Percentiles rank a stretch among this genome's conserved stretches.
These are phyloP conservation scores for Xanthia togata DNA, from an alignment of 2,888 invertebrate species.

Conservation along the genomic window DNA sequence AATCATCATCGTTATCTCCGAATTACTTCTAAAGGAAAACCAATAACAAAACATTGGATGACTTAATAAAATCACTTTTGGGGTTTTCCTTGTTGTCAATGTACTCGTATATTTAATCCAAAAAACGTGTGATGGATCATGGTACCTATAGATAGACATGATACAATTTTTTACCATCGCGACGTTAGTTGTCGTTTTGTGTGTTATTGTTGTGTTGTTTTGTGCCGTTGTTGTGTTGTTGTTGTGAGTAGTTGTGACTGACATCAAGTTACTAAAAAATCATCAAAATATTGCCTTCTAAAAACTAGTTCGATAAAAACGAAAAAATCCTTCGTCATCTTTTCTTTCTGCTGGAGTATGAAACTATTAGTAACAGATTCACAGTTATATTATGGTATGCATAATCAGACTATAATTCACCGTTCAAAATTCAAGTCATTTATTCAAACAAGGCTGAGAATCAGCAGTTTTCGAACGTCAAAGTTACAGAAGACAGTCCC, in stretches of 20 bases:
- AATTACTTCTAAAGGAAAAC: constrained; percentile 24
- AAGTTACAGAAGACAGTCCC: too few species aligned
- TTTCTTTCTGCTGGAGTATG: not conserved
- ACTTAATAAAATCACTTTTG: constrained; percentile 25
- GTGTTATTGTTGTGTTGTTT: not conserved
- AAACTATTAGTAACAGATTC: not conserved
- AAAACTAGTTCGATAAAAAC: not conserved
- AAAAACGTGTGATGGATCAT: constrained; percentile 5
- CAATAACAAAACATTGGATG: constrained; percentile 11
- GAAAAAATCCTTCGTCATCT: not conserved
- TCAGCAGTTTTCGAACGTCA: too few species aligned
- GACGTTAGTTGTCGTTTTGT: not conserved
- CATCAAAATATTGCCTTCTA: not conserved
- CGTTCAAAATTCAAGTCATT: too few species aligned
- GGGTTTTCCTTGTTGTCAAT: constrained; percentile 37
- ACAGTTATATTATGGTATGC: too few species aligned
- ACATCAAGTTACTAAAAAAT: not conserved
- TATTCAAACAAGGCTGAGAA: too few species aligned
- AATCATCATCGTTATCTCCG: constrained; percentile 11
- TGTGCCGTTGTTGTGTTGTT: not conserved
- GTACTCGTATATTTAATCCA: not conserved
- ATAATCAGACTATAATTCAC: too few species aligned
- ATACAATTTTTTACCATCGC: not conserved
- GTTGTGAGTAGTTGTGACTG: not conserved
- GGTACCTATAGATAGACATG: not conserved